Evolutionary conservation across 2,888 invertebrate genomes (phyloP), one percentile per base, ranked within the genome.

Genomic region (Trimorus sp.): DNA sequence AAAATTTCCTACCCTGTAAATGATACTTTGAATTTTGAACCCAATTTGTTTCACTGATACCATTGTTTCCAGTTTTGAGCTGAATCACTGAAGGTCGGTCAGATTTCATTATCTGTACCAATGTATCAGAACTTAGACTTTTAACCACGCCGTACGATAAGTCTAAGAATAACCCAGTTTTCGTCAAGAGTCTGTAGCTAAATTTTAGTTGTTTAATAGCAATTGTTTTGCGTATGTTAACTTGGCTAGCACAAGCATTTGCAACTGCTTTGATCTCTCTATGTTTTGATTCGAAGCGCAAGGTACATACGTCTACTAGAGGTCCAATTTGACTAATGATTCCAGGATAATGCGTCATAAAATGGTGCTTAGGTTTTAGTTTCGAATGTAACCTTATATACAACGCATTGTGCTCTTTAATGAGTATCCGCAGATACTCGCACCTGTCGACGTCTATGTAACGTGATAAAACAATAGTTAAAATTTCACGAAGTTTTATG

Each of bases 321-420:
- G 77, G 77, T 1, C 69, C 60, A 7, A 42, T 9, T 8, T 71
- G 4, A 42, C 16, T 37, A 7, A 75, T 76, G 8, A 80, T 11
- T 8, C 66, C 60, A 0, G 65, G 48, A 15, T 80, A 80, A 56
- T 80, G 80, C 0, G 56, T 15, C 36, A 80, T 66, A 7, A 62
- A 49, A 45, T 80, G 70, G 16, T 60, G 71, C 16, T 82, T 82
- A 7, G 71, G 71, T 15, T 40, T 76, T 37, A 81, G 37, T n/a
- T 16, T 8, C 1, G 58, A 49, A 62, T 48, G 66, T 56, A 81
- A 56, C 62, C 51, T 7, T n/a, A 68, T 45, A 48, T 54, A 71
- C 2, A 16, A 0, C 37, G 58, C 70, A 15, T 70, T 75, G 16
- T 75, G 59, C 48, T 80, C 75, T 26, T 42, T 7, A 6, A 79